phyloP scores from a whole-genome alignment of 2,113 vertebrate species.

The Collichthys lucidus region DNA sequence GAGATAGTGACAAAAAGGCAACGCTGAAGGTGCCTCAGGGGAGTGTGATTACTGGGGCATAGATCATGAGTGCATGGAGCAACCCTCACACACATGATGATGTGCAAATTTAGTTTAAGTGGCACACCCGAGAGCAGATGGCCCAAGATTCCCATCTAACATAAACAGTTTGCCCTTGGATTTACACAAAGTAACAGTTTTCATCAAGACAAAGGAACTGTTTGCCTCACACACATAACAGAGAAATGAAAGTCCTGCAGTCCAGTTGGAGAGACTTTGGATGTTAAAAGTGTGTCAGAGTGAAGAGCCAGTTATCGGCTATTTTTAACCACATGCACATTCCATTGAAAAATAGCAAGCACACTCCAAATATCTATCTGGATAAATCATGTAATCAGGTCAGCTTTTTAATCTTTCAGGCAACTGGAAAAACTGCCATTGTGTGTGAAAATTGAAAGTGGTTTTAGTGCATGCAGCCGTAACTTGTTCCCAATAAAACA shows the following conservation, averaged over 20 bases:
- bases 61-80: not conserved
- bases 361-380: not conserved
- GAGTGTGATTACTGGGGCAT: not conserved
- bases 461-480: not conserved
- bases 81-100: not conserved
- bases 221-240: not conserved
- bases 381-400: not conserved
- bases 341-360: not conserved
- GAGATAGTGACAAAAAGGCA: not conserved
- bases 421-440: not conserved
- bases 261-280: not conserved
- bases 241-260: not conserved
- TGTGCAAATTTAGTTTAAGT: not conserved
- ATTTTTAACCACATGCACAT: constrained; percentile 18
- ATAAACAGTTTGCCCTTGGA: not conserved
- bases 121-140: constrained; percentile 24
- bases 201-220: not conserved
- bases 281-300: not conserved
- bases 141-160: not conserved
- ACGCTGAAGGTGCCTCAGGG: not conserved
- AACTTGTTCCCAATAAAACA: not conserved
- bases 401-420: not conserved
- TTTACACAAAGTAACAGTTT: too few relatives aligned
- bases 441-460: not conserved
- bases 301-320: not conserved